Evolutionary conservation across 2,888 invertebrate species (phyloP).

Genomic region (Ellobium chinense): DNA sequence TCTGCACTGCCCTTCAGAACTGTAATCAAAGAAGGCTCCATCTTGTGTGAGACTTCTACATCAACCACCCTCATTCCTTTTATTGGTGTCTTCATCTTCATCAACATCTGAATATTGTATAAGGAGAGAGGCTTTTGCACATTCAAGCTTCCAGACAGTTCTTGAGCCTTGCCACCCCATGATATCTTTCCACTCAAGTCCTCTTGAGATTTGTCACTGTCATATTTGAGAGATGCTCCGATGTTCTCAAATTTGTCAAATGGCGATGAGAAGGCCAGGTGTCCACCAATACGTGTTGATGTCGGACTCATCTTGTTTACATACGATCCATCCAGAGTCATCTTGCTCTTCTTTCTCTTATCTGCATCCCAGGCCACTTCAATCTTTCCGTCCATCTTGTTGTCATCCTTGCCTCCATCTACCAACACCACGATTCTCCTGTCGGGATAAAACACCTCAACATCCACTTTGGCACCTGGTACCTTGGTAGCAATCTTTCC

Average conservation of each 20-base stretch:
- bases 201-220: constrained; percentile 50
- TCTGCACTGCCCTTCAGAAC: constrained; percentile 48
- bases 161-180: constrained; percentile 55
- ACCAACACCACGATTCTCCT: background rate
- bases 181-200: constrained; percentile 52
- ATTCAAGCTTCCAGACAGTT: constrained; percentile 54
- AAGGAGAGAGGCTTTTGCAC: constrained; percentile 57
- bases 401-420: background rate
- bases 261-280: constrained; percentile 27
- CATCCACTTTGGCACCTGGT: background rate
- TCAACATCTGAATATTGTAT: constrained; percentile 52
- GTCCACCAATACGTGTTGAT: constrained; percentile 16
- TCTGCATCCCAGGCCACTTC: constrained; percentile 1
- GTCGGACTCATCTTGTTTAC: background rate
- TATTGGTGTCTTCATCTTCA: constrained; percentile 59
- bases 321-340: background rate
- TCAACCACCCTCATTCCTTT: constrained; percentile 51
- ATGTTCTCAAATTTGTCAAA: constrained; percentile 36
- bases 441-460: background rate
- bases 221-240: constrained; percentile 46
- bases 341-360: constrained; percentile 6
- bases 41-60: constrained; percentile 52
- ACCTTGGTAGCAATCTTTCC: background rate
- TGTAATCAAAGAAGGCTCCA: constrained; percentile 48
- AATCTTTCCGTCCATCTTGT: background rate